Base-by-base conservation (phyloP, 2,113 vertebrate species). In the Chionis minor region DNA sequence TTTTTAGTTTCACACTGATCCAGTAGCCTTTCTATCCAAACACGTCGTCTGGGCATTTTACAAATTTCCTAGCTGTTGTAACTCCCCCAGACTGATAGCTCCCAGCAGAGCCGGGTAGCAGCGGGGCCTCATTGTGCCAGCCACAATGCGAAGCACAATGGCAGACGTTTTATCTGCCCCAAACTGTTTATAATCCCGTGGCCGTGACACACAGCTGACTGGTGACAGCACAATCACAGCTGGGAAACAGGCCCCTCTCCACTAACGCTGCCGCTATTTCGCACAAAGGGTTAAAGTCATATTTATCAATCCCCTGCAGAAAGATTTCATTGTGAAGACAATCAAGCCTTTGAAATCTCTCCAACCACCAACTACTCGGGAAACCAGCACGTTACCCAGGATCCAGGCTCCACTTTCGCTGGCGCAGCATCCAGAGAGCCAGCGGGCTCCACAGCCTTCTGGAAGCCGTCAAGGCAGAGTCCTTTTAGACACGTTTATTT, bases 81-180 rank as follows among this genome's bases (percentile, higher is more conserved):
- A 70, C 88, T 77, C 49, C 81, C 81, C 58, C 42, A 83, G 72
- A 38, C 27, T 23, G 74, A 77, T 47, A 75, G 81, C 6, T 45
- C 45, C 83, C 89, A 96, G 89, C 83, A 91, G 80, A 62, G 63
- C 51, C 13, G 10, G 59, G 72, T 28, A 96, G 83, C 80, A 94
- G 72, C 30, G 0, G 72, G 80, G 45, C 38, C 22, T 63, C 63
- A 47, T 66, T 86, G 83, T 89, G 58, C 40, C 81, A 73, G 44
- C 52, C 40, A 54, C 33, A 69, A 63, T 3, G 49, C 52, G 52
- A 56, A 91, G 63, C 56, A 65, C 20, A 40, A 72, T 5, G 11
- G 78, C 70, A 65, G 55, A 52, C 0, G 0, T 58, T 92, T 93
- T 54, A 94, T 95, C 89, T 91, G 56, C 27, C 70, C 78, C 58